Base-by-base conservation (phyloP, 2,888 invertebrate species). In the Eledone cirrhosa region DNA sequence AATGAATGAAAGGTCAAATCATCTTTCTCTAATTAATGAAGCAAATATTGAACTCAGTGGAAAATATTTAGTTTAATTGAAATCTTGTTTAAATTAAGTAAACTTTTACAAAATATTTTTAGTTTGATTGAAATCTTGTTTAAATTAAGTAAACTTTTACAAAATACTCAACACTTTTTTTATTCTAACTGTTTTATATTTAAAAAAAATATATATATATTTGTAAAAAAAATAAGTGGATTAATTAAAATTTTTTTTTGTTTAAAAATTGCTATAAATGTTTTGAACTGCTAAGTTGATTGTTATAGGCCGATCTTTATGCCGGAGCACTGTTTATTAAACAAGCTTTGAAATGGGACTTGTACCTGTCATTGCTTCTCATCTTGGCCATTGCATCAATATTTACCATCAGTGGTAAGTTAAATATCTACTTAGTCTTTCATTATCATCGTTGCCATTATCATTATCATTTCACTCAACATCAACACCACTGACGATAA, bases 271-370 rank as follows among this genome's bases (percentile, higher is more conserved):
- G 41, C 8, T 24, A 5, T 77, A 24, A 1, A 24, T n/a, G 29
- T 77, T 33, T 41, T 47, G n/a, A 31, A 41, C 41, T 41, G 8
- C 19, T 59, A 48, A 53, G 16, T 67, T 48, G 76, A 63, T 24
- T 67, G 14, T 82, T 84, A 29, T 81, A 92, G 92, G 91, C 91
- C 24, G 92, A 92, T 82, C 82, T 92, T 65, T 92, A 91, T 85
- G 91, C 92, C 48, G 92, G 92, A 24, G 92, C 92, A 0, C 87
- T 92, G 29, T 92, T 92, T 84, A 92, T 92, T 77, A 91, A 91
- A 78, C 90, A 92, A 80, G 89, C 91, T 4, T 81, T 92, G 48
- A 88, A 91, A n/a, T 88, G 88, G 86, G 89, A 91, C 67, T 84
- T 92, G 27, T 92, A 92, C 82, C 80, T 87, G 29, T 88, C 92